phyloP scores from a whole-genome alignment of 1,140 invertebrate genomes.

The Penaeus indicus region DNA sequence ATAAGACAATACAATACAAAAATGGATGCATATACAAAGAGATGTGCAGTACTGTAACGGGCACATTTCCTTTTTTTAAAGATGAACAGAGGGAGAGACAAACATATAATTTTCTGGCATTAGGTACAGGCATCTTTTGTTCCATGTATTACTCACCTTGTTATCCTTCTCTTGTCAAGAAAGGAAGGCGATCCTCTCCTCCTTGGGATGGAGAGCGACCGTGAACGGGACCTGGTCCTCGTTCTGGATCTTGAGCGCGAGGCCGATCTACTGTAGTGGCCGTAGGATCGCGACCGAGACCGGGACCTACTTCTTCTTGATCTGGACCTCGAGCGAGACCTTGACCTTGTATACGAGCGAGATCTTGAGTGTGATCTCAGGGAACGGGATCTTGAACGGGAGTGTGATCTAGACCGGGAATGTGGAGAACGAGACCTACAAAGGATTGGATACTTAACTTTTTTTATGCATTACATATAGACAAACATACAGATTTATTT shows the following conservation, averaged over 20 bases:
- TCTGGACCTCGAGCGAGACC: slow-evolving; percentile 63
- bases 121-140: background rate
- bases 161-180: slow-evolving; percentile 88
- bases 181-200: slow-evolving; percentile 91
- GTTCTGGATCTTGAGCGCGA: slow-evolving; percentile 62
- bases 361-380: slow-evolving; percentile 48
- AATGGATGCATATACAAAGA: slow-evolving; percentile 1
- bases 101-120: background rate
- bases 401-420: slow-evolving; percentile 37
- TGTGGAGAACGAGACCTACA: slow-evolving; percentile 52
- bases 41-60: background rate
- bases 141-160: slow-evolving; percentile 78
- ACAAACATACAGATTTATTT: too few relatives aligned
- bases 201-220: slow-evolving; percentile 88
- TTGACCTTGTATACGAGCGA: slow-evolving; percentile 55
- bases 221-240: slow-evolving; percentile 72
- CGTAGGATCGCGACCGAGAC: slow-evolving; percentile 63
- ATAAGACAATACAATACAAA: background rate
- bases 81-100: background rate
- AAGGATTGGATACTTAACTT: background rate
- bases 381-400: slow-evolving; percentile 29
- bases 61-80: background rate
- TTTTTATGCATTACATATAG: too few relatives aligned
- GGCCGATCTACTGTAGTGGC: slow-evolving; percentile 44
- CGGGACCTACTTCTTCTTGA: slow-evolving; percentile 54